Conservation (phyloP, 2,113 vertebrate species). For the Polypterus bichir region DNA sequence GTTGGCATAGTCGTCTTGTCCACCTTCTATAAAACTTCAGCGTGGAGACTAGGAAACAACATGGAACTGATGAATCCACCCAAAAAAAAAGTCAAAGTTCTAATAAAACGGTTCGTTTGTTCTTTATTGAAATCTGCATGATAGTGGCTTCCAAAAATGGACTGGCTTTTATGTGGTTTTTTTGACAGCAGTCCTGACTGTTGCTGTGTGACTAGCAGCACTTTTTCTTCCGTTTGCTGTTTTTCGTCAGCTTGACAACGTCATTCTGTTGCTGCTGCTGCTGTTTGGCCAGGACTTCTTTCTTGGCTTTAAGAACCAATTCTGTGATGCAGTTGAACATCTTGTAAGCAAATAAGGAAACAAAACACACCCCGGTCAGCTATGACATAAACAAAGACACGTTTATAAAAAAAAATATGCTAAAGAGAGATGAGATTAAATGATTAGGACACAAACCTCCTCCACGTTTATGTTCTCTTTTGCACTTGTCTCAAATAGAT, state of each 20-base stretch:
- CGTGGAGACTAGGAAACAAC: conserved; percentile 34
- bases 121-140: conserved; percentile 43
- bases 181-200: conserved; percentile 15
- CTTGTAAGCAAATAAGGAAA: conserved; percentile 36
- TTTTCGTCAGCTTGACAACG: conserved; percentile 92
- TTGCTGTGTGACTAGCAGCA: conserved; percentile 72
- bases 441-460: conserved; percentile 56
- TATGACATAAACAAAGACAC: not conserved
- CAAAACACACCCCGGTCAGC: not conserved
- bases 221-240: conserved; percentile 96
- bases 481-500: conserved; percentile 93
- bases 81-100: conserved; percentile 46
- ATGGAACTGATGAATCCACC: conserved; percentile 31
- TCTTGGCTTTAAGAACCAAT: conserved; percentile 92
- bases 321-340: conserved; percentile 99
- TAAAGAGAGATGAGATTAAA: not conserved
- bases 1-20: conserved; percentile 30
- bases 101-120: conserved; percentile 56
- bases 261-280: conserved; percentile 96
- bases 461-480: conserved; percentile 97
- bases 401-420: too few relatives aligned
- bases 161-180: conserved; percentile 23
- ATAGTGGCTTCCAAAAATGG: conserved; percentile 54
- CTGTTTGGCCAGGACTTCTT: conserved; percentile 90
- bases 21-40: conserved; percentile 22